Base-by-base conservation (phyloP, 1,140 invertebrate species). In the Cydia amplana region DNA sequence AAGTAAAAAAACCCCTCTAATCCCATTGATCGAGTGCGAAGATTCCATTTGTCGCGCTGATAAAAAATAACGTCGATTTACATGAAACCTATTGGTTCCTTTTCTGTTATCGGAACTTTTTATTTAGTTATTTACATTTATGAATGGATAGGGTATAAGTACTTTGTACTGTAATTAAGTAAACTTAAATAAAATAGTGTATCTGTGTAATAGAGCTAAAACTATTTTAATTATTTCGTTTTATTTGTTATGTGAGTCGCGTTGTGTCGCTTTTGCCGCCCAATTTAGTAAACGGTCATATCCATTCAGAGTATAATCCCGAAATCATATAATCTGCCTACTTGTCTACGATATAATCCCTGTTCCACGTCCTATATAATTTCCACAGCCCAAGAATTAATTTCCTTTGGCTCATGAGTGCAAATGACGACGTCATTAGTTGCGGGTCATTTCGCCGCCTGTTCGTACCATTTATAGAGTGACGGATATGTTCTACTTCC, bases 391-490 rank as follows among this genome's bases (percentile, higher is more conserved):
- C 65, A 40, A 43, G 65, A 70, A 70, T 70, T 70, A 70, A 70
- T 70, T 70, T 70, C 65, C 65, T 36, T 32, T 32, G 65, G 16
- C 36, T 43, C 28, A 40, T 70, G 65, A 70, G 65, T 70, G 65
- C 36, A 20, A 70, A 70, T 70, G 65, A 70, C 65, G 65, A 70
- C 65, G 65, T 70, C 28, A 70, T 70, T 70, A 70, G 65, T 70
- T 10, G 14, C 65, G 65, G 65, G 65, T 70, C 65, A 70, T 70
- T 70, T 70, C 65, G n/a, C 32, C 65, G 28, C 20, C 55, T 60
- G 55, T 60, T 23, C 32, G 32, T 20, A n/a, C n/a, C n/a, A 70
- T 70, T 70, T 70, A 70, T 70, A 70, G 32, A 70, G 65, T 36
- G 65, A 36, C 16, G 32, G 4, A 18, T 25, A 67, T 43, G 65